A percentile compares a stretch with the other conserved stretches of the same genome.
phyloP scores from a whole-genome alignment of 2,888 invertebrate genomes.

The Tetanocera ferruginea region DNA sequence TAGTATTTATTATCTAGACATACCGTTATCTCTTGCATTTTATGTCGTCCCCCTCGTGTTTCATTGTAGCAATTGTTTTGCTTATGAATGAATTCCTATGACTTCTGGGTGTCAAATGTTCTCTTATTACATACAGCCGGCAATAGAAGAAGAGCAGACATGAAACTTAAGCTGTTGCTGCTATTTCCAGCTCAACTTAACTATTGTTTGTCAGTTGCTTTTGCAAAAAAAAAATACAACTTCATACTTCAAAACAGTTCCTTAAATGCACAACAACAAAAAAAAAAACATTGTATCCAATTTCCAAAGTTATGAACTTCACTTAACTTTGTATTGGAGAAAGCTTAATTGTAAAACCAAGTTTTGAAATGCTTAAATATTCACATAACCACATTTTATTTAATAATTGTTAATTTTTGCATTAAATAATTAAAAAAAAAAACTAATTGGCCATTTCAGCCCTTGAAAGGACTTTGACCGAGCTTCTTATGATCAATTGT shows the following conservation, averaged over 20 bases:
- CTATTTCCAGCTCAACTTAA: neutral
- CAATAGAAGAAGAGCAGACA: conserved; percentile 31
- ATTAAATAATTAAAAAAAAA: no score
- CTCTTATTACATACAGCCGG: conserved; percentile 36
- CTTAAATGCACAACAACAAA: neutral
- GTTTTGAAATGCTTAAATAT: neutral
- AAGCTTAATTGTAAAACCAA: neutral
- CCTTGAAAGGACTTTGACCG: no score
- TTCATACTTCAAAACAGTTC: neutral
- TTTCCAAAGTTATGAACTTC: conserved; percentile 17
- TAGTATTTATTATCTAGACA: neutral
- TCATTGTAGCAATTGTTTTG: conserved; percentile 23
- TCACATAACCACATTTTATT: no score
- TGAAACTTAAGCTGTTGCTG: conserved; percentile 23
- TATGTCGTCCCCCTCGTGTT: neutral
- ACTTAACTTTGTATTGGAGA: neutral
- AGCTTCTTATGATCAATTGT: no score
- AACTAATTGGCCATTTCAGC: no score
- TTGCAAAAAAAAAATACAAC: neutral
- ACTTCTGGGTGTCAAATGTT: conserved; percentile 54
- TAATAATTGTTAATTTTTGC: no score
- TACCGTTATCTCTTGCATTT: neutral
- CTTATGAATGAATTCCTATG: conserved; percentile 55
- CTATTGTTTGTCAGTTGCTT: neutral
- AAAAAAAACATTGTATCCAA: neutral